phyloP scores from a whole-genome alignment of 2,113 vertebrate species.

The Stercorarius parasiticus region DNA sequence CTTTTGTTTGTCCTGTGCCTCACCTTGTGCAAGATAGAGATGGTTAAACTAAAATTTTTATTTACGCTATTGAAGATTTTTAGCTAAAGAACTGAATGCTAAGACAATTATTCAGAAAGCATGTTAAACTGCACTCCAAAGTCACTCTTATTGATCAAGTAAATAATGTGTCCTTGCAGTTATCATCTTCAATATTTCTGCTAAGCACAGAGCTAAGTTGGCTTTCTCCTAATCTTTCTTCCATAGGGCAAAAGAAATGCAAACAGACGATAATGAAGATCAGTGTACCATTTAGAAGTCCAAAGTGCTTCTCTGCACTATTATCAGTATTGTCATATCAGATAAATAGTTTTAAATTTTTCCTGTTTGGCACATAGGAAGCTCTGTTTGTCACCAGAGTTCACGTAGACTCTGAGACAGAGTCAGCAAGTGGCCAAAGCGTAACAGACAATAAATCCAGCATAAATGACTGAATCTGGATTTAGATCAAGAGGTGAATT shows the following conservation, averaged over 20 bases:
- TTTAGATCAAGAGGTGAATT: background rate
- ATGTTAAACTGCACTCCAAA: background rate
- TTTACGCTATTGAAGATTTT: background rate
- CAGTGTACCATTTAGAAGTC: background rate
- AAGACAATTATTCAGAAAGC: background rate
- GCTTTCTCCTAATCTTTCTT: conserved; percentile 7
- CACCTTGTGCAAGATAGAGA: background rate
- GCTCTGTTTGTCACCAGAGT: background rate
- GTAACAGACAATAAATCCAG: background rate
- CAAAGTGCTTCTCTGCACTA: conserved; percentile 2
- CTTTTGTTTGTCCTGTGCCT: background rate
- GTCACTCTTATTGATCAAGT: background rate
- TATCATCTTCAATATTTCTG: background rate
- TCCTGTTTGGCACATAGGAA: conserved; percentile 22
- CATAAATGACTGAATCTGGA: background rate
- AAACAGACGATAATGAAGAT: conserved; percentile 29
- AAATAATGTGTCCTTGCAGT: background rate
- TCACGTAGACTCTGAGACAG: background rate
- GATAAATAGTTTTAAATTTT: background rate
- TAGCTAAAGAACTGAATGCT: background rate
- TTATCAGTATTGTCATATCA: background rate
- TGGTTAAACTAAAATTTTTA: background rate
- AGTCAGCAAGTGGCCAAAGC: background rate
- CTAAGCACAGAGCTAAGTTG: background rate
- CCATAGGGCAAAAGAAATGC: background rate